Evolutionary conservation across 1,140 invertebrate species (phyloP).

Genomic region (Drosophila miranda): DNA sequence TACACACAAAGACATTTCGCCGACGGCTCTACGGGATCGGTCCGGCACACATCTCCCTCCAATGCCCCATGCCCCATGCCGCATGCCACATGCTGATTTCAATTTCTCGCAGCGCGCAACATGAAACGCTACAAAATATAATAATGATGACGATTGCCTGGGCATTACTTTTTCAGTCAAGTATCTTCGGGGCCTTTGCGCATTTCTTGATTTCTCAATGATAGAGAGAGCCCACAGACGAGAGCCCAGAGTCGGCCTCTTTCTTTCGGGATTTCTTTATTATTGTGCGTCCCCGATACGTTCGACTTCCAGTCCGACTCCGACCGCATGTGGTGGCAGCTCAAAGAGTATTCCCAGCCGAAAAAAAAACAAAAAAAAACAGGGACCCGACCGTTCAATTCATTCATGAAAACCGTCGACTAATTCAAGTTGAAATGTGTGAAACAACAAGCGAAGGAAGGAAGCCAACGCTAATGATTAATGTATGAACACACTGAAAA

Average conservation of each 20-base stretch:
- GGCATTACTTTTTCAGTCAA: slow-evolving; percentile 37
- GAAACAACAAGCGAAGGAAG: slow-evolving; percentile 61
- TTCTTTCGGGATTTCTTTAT: slow-evolving; percentile 66
- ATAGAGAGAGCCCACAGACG: slow-evolving; percentile 28
- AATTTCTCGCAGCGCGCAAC: slow-evolving; percentile 73
- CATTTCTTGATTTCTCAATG: slow-evolving; percentile 75
- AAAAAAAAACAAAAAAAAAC: too few relatives aligned
- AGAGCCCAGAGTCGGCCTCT: slow-evolving; percentile 52
- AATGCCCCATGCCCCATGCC: background rate
- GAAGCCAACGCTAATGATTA: slow-evolving; percentile 65
- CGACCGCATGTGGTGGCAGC: slow-evolving; percentile 64
- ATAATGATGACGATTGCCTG: slow-evolving; percentile 68
- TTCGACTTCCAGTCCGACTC: slow-evolving; percentile 3
- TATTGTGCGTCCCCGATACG: slow-evolving; percentile 43
- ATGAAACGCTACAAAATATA: slow-evolving; percentile 76
- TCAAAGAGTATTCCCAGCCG: slow-evolving; percentile 2
- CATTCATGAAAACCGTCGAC: slow-evolving; percentile 72
- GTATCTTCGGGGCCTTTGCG: slow-evolving; percentile 45
- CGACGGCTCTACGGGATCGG: slow-evolving; percentile 38
- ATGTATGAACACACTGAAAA: slow-evolving; percentile 66
- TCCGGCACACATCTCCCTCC: background rate
- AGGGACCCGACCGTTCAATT: slow-evolving; percentile 18
- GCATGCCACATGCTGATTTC: slow-evolving; percentile 67
- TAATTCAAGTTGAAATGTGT: slow-evolving; percentile 77
- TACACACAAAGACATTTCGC: slow-evolving; percentile 71